A percentile compares a stretch with the other conserved stretches of the same genome.
phyloP scores from a whole-genome alignment of 2,113 vertebrate genomes.

The Turdus rufiventris region DNA sequence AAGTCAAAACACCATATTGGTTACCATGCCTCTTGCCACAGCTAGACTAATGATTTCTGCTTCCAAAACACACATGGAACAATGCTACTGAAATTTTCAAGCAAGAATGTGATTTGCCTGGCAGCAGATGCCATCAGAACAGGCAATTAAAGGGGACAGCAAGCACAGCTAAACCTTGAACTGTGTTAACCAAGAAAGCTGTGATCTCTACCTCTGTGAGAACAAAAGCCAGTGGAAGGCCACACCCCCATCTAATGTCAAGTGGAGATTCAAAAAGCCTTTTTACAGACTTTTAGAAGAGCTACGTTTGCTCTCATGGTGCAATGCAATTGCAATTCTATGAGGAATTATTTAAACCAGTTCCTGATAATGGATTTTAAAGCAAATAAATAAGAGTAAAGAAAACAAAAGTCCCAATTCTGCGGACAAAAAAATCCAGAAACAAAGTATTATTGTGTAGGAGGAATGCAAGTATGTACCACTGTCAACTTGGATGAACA shows the following conservation, averaged over 20 bases:
- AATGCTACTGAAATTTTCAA: not conserved
- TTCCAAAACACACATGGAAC: not conserved
- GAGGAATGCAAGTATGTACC: not conserved
- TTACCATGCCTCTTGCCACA: not conserved
- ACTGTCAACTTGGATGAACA: not conserved
- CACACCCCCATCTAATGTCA: not conserved
- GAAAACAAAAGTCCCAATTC: not conserved
- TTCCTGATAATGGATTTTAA: not conserved
- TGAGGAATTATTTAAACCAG: not conserved
- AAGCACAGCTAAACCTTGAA: not conserved
- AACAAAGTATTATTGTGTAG: not conserved
- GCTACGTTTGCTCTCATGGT: not conserved
- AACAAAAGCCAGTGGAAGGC: not conserved
- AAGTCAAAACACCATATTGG: not conserved
- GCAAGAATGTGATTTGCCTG: not conserved
- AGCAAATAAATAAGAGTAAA: not conserved
- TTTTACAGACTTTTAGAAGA: not conserved
- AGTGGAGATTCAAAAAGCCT: not conserved
- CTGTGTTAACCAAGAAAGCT: not conserved
- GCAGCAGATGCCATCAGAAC: not conserved
- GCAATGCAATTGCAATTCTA: not conserved
- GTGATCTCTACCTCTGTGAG: accelerated
- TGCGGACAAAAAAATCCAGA: not conserved
- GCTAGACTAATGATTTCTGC: not conserved
- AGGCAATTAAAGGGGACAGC: not conserved